A percentile compares a stretch with the other conserved stretches of the same genome.
Conservation (phyloP, 2,888 invertebrate species). For the Dicranocentrus wangi region DNA sequence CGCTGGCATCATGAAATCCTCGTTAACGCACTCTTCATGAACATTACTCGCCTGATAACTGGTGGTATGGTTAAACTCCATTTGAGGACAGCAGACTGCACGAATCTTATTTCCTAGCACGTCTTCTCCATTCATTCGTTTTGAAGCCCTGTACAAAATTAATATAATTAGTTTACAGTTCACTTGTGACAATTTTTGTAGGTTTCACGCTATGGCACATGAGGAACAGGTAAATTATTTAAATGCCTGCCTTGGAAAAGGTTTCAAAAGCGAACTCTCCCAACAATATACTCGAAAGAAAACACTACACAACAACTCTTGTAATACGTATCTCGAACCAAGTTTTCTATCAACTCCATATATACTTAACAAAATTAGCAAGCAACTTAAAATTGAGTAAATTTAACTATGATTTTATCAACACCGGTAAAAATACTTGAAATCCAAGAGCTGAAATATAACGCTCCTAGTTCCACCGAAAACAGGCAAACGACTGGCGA, state of each 20-base stretch:
- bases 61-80: conserved; percentile 36
- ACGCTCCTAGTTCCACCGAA: conserved; percentile 24
- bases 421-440: conserved; percentile 39
- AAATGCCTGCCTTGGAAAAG: too few species aligned
- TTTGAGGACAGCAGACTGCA: conserved; percentile 76
- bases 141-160: conserved; percentile 80
- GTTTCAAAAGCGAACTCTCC: too few species aligned
- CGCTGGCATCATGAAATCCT: conserved; percentile 23
- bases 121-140: conserved; percentile 89
- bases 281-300: too few species aligned
- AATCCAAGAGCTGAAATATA: not conserved
- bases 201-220: too few species aligned
- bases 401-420: conserved; percentile 20
- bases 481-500: conserved; percentile 41
- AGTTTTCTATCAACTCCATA: too few species aligned
- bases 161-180: too few species aligned
- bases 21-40: conserved; percentile 18
- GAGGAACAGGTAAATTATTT: too few species aligned
- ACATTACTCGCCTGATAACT: not conserved
- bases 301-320: too few species aligned
- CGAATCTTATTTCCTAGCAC: conserved; percentile 85
- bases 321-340: too few species aligned
- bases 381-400: not conserved
- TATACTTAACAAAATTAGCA: conserved; percentile 11
- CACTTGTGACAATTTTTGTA: too few species aligned